These are phyloP conservation scores for Linnaemya tessellans DNA, from an alignment of 2,888 invertebrate species.

Conservation along the genomic window DNA sequence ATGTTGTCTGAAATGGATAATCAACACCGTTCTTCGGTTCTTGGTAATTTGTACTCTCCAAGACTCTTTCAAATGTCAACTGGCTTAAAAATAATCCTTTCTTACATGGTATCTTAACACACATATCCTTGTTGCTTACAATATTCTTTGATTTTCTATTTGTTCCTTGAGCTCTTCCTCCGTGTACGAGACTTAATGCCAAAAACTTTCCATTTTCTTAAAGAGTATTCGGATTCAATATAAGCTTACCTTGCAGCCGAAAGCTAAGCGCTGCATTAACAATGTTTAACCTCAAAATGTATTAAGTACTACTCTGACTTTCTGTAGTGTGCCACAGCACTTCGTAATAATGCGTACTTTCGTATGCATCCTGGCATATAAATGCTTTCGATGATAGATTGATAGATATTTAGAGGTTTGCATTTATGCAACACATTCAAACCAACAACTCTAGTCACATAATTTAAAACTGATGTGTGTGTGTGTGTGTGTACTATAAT, in stretches of 20 bases:
- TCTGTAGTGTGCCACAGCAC: not conserved
- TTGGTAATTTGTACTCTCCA: no score
- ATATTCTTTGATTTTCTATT: no score
- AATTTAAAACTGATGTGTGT: conserved; percentile 27
- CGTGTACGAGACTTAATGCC: no score
- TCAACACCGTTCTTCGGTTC: no score
- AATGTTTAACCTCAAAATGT: not conserved
- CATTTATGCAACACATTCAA: conserved; percentile 25
- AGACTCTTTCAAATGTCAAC: no score
- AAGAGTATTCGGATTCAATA: no score
- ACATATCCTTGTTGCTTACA: no score
- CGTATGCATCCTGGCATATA: conserved; percentile 50
- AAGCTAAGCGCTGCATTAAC: not conserved
- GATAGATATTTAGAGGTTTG: conserved; percentile 67
- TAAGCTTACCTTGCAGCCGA: not conserved
- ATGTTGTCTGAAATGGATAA: no score
- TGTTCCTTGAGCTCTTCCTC: no score
- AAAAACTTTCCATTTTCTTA: no score
- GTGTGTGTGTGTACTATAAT: not conserved
- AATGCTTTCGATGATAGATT: conserved; percentile 65
- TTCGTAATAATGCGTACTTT: conserved; percentile 50
- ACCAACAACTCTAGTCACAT: not conserved
- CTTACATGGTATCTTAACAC: no score
- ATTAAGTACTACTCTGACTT: not conserved
- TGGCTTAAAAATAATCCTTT: no score